These are phyloP conservation scores for Ephestia elutella DNA, from an alignment of 1,140 invertebrate genomes.

Conservation along the genomic window DNA sequence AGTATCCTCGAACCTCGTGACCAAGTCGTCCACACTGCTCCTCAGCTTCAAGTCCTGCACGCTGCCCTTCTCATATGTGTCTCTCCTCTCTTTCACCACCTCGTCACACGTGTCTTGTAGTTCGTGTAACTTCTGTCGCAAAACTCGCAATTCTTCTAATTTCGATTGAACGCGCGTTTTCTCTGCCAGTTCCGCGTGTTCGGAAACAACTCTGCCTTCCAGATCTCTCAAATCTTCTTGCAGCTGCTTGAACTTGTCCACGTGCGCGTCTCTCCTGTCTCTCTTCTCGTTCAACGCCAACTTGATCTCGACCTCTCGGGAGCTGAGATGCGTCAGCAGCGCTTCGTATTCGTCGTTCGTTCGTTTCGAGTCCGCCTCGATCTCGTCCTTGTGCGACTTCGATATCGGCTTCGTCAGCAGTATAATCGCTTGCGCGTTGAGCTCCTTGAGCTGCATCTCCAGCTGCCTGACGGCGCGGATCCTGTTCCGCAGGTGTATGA, in stretches of 20 bases:
- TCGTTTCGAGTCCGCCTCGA: conserved; percentile 44
- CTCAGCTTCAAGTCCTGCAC: conserved; percentile 69
- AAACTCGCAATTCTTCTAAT: conserved; percentile 50
- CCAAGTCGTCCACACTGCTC: conserved; percentile 66
- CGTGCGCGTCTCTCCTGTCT: conserved; percentile 16
- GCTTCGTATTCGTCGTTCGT: conserved; percentile 44
- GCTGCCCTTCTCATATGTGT: conserved; percentile 42
- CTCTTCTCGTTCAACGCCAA: conserved; percentile 30
- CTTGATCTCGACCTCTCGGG: conserved; percentile 44
- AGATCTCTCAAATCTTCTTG: conserved; percentile 40
- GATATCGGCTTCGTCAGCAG: conserved; percentile 50
- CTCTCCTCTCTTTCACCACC: conserved; percentile 41
- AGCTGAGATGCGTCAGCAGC: conserved; percentile 29
- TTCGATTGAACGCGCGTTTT: conserved; percentile 54
- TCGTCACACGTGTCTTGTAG: conserved; percentile 56
- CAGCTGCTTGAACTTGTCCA: background rate
- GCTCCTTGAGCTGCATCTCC: conserved; percentile 50
- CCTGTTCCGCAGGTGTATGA: conserved; percentile 59
- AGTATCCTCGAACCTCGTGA: conserved; percentile 48
- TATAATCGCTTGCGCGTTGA: conserved; percentile 52
- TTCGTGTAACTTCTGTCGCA: conserved; percentile 55
- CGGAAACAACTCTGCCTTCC: conserved; percentile 43
- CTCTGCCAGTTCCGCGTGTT: conserved; percentile 73
- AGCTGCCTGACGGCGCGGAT: conserved; percentile 51
- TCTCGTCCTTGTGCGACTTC: conserved; percentile 46